Percentiles rank a stretch among this genome's conserved stretches.
Conservation (phyloP, 1,140 invertebrate species). For the Saccostrea glomerata region DNA sequence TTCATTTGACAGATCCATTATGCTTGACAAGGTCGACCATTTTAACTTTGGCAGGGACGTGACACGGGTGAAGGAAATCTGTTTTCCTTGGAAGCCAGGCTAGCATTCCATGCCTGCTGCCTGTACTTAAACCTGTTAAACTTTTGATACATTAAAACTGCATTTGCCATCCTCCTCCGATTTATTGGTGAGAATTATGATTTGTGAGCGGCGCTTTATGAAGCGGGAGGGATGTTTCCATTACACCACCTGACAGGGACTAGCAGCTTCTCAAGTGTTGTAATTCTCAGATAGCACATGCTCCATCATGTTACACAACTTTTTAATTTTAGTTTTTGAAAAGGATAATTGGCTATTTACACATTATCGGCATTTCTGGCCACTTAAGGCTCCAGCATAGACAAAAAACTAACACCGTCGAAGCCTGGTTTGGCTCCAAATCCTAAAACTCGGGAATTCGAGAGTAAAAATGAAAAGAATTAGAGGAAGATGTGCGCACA, state of each 20-base stretch:
- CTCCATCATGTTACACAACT: constrained; percentile 25
- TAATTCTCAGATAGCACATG: constrained; percentile 36
- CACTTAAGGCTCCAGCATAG: neutral
- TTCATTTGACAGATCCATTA: constrained; percentile 11
- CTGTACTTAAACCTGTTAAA: constrained; percentile 27
- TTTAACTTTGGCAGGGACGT: neutral
- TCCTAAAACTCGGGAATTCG: neutral
- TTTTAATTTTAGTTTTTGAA: constrained; percentile 36
- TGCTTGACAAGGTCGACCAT: neutral
- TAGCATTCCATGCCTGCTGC: neutral
- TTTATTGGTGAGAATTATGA: constrained; percentile 36
- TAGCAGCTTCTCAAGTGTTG: constrained; percentile 13
- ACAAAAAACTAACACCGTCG: neutral
- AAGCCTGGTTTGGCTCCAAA: constrained; percentile 25
- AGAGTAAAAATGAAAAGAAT: neutral
- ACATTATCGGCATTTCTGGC: constrained; percentile 20
- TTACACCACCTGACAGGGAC: neutral
- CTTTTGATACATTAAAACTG: constrained; percentile 35
- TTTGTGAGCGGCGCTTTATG: constrained; percentile 19
- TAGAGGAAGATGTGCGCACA: neutral
- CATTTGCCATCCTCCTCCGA: neutral
- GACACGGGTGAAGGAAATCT: neutral
- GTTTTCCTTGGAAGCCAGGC: neutral
- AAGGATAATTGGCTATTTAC: constrained; percentile 32
- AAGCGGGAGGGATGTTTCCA: constrained; percentile 23